A percentile compares a stretch with the other conserved stretches of the same genome.
Evolutionary conservation across 2,113 vertebrate species (phyloP).

Genomic region (Trichomycterus rosablanca): DNA sequence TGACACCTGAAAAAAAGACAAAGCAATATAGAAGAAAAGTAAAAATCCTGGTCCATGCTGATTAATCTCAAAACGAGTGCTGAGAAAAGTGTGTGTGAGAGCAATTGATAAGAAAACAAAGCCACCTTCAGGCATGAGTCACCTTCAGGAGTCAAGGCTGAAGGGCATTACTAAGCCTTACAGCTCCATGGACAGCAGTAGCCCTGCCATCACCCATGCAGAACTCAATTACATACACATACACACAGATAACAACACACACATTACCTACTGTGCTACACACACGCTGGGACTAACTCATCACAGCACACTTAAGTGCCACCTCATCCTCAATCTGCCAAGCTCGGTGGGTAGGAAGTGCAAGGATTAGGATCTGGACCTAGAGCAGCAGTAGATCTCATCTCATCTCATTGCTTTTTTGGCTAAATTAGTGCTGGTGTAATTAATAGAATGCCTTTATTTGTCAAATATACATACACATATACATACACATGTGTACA

Average conservation of each 20-base stretch:
- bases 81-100: background rate
- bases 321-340: slow-evolving; percentile 33
- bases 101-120: slow-evolving; percentile 25
- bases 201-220: slow-evolving; percentile 25
- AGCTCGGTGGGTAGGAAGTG: slow-evolving; percentile 8
- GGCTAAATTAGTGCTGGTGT: background rate
- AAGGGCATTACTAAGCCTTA: slow-evolving; percentile 28
- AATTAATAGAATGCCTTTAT: background rate
- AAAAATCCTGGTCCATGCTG: background rate
- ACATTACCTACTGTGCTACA: slow-evolving; percentile 10
- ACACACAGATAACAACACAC: slow-evolving; percentile 52
- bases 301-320: slow-evolving; percentile 45
- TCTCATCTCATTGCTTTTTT: too few relatives aligned
- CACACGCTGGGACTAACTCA: slow-evolving; percentile 49
- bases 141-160: slow-evolving; percentile 14
- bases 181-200: slow-evolving; percentile 29
- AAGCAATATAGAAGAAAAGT: background rate
- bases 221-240: slow-evolving; percentile 58
- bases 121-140: slow-evolving; percentile 7
- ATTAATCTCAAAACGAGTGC: slow-evolving; percentile 5
- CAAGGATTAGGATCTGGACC: slow-evolving; percentile 29
- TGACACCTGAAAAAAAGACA: background rate
- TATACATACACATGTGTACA: too few relatives aligned
- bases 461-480: too few relatives aligned
- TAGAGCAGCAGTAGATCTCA: background rate